Percentiles rank a stretch among this genome's conserved stretches.
phyloP scores from a whole-genome alignment of 2,888 invertebrate genomes.

The Agelastica alni region DNA sequence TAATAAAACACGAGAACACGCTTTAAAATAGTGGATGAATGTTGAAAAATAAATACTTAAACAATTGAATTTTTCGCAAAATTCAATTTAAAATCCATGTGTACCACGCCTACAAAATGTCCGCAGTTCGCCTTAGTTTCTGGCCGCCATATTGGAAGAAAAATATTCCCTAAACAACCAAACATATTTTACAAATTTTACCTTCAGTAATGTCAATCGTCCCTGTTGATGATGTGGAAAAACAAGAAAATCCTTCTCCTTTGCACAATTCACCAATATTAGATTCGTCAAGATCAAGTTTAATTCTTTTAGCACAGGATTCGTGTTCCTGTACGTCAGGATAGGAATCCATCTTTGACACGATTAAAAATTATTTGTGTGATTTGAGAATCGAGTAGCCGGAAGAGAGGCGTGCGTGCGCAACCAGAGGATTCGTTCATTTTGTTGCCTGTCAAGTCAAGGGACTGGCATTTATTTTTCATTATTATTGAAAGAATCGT shows the following conservation, averaged over 20 bases:
- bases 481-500: slow-evolving; percentile 28
- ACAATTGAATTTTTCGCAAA: slow-evolving; percentile 30
- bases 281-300: slow-evolving; percentile 51
- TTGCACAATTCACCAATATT: slow-evolving; percentile 53
- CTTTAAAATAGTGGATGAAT: slow-evolving; percentile 11
- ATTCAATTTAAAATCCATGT: slow-evolving; percentile 35
- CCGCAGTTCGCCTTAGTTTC: slow-evolving; percentile 51
- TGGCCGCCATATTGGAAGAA: slow-evolving; percentile 55
- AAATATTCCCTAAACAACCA: slow-evolving; percentile 53
- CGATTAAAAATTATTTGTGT: slow-evolving; percentile 48
- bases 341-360: slow-evolving; percentile 58
- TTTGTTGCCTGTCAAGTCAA: slow-evolving; percentile 36
- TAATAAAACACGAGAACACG: slow-evolving; percentile 21
- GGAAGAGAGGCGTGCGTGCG: slow-evolving; percentile 44
- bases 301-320: slow-evolving; percentile 55
- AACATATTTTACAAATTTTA: slow-evolving; percentile 57
- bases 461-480: slow-evolving; percentile 36
- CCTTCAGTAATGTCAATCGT: slow-evolving; percentile 55
- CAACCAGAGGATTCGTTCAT: slow-evolving; percentile 19
- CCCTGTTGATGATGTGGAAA: slow-evolving; percentile 48
- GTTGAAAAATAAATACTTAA: slow-evolving; percentile 15
- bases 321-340: slow-evolving; percentile 56
- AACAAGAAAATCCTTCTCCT: slow-evolving; percentile 50
- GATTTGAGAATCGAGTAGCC: slow-evolving; percentile 36
- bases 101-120: slow-evolving; percentile 58